A percentile compares a stretch with the other conserved stretches of the same genome.
phyloP scores from a whole-genome alignment of 2,888 invertebrate genomes.

The Microplitis deprimator region DNA sequence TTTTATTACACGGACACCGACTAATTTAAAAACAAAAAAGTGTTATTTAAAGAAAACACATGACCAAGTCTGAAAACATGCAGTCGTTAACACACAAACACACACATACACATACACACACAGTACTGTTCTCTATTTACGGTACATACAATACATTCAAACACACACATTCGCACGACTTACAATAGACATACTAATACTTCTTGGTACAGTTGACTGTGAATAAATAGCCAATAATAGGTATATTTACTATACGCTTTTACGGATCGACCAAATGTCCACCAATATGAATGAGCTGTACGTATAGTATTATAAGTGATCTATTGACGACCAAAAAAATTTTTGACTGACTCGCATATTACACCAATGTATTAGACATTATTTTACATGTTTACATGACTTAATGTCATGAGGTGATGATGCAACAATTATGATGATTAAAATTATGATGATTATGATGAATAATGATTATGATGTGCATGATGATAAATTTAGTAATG shows the following conservation, averaged over 20 bases:
- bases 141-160: not conserved
- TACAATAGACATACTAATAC: constrained; percentile 1
- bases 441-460: constrained; percentile 39
- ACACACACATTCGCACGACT: not conserved
- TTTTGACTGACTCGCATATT: not conserved
- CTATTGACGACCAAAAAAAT: not conserved
- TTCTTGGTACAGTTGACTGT: not conserved
- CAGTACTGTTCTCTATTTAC: not conserved
- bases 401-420: constrained; percentile 9
- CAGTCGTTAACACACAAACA: not conserved
- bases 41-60: not conserved
- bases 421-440: constrained; percentile 23
- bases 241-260: not conserved
- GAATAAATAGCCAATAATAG: not conserved
- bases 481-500: constrained; percentile 49
- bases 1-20: not conserved
- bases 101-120: not conserved
- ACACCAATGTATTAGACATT: constrained; percentile 2
- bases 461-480: constrained; percentile 49
- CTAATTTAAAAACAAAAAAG: not conserved
- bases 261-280: not conserved
- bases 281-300: not conserved
- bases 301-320: not conserved
- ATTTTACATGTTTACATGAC: constrained; percentile 2
- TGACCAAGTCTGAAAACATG: constrained; percentile 1